Conservation (phyloP, 2,888 invertebrate species). For the Papilio demoleus region DNA sequence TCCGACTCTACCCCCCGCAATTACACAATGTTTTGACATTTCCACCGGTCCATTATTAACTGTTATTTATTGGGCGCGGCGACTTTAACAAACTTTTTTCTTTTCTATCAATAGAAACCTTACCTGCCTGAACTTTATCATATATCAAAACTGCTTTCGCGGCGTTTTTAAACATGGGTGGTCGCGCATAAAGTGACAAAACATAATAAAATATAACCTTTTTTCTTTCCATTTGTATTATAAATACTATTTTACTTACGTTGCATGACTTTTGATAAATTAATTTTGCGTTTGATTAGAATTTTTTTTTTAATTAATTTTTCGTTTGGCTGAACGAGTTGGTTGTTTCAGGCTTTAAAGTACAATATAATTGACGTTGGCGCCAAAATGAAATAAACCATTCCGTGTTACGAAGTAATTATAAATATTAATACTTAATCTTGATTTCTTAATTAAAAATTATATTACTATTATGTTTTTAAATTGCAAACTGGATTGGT, state of each 20-base stretch:
- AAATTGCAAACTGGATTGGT: background rate
- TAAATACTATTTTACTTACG: conserved; percentile 38
- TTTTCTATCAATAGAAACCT: conserved; percentile 35
- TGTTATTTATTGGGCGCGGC: conserved; percentile 49
- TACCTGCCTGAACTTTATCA: conserved; percentile 39
- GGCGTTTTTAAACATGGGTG: conserved; percentile 44
- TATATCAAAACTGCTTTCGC: conserved; percentile 41
- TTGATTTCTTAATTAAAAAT: conserved; percentile 33
- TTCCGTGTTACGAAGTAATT: conserved; percentile 10
- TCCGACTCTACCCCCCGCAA: conserved; percentile 40
- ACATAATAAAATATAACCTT: conserved; percentile 38
- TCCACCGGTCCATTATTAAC: conserved; percentile 45
- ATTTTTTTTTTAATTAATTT: conserved; percentile 2
- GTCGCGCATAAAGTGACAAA: conserved; percentile 40
- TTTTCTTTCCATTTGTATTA: conserved; percentile 34
- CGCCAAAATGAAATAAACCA: conserved; percentile 35
- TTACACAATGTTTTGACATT: conserved; percentile 51
- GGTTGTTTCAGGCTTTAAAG: background rate
- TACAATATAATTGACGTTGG: conserved; percentile 19
- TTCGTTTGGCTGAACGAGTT: conserved; percentile 19
- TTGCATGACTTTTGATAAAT: conserved; percentile 38
- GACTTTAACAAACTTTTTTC: conserved; percentile 45
- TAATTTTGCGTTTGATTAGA: conserved; percentile 26
- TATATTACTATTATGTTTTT: background rate
- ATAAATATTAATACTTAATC: conserved; percentile 15